Percentiles rank a stretch among this genome's conserved stretches.
These are phyloP conservation scores for Heliopora coerulea DNA, from an alignment of 92 coral and sea anemone species.

Conservation along the genomic window DNA sequence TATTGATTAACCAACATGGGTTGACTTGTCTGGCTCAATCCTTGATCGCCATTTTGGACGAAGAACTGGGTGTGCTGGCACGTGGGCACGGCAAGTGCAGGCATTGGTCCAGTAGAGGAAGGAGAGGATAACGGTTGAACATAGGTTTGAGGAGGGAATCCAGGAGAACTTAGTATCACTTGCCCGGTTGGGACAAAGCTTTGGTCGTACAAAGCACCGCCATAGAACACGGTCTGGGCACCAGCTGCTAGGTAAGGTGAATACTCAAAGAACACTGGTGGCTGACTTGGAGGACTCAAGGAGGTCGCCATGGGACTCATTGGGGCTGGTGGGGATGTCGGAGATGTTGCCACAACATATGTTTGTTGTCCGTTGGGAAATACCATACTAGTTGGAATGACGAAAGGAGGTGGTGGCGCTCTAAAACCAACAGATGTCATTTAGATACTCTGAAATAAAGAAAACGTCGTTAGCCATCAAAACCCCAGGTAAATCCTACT, in stretches of 20 bases:
- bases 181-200: slow-evolving; percentile 36
- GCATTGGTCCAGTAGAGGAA: slow-evolving; percentile 23
- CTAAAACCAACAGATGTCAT: neutral
- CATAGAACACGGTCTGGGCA: slow-evolving; percentile 21
- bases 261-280: slow-evolving; percentile 32
- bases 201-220: slow-evolving; percentile 34
- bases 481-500: too few relatives aligned
- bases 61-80: slow-evolving; percentile 36
- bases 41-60: slow-evolving; percentile 28
- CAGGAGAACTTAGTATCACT: slow-evolving; percentile 36
- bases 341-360: slow-evolving; percentile 37
- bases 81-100: slow-evolving; percentile 20
- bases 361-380: slow-evolving; percentile 40
- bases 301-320: slow-evolving; percentile 41
- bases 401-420: slow-evolving; percentile 39
- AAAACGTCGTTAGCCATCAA: too few relatives aligned
- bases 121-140: slow-evolving; percentile 35
- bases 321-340: slow-evolving; percentile 28
- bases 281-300: slow-evolving; percentile 26
- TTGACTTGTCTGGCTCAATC: slow-evolving; percentile 4
- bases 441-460: too few relatives aligned
- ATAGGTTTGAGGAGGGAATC: slow-evolving; percentile 35
- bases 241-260: slow-evolving; percentile 28
- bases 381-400: slow-evolving; percentile 40
- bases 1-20: slow-evolving; percentile 41